Evolutionary conservation across 2,797 vertebrate species (phyloP), one percentile per base, ranked within the genome.

Genomic region (Falco novaeseelandiae): DNA sequence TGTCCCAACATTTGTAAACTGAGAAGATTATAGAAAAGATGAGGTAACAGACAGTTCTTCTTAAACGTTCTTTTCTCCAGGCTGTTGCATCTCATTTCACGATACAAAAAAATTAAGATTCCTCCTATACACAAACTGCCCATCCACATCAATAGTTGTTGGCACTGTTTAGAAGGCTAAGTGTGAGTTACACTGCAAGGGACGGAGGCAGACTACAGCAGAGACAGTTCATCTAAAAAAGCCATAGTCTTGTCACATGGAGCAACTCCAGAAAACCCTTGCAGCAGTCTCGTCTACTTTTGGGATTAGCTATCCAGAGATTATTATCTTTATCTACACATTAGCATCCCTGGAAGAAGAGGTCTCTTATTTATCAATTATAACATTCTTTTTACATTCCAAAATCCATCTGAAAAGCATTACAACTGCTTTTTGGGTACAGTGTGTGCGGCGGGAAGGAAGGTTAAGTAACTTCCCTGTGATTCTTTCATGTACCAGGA

Each of bases 141-240:
- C 51, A 10, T 22, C 29, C 46, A 16, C 6, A 10, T 3, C 70
- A 16, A 0, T 71, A 59, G 71, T 2, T 52, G 67, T 6, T 42
- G 78, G 71, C 34, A 30, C 40, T 7, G 12, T 46, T 4, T 2
- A 23, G 67, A 5, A 8, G 30, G 1, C 21, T 10, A 3, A 8
- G 0, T 2, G 4, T 2, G 51, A 42, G 65, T 40, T 38, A 17
- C 5, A 2, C 25, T 4, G 26, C 1, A 4, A 15, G 70, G 26
- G 4, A 5, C 21, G 7, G 38, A 17, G 61, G 32, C 13, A 1
- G 48, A 9, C 0, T 0, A 8, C 3, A 48, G 55, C 82, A 51
- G 63, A 13, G 55, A 21, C 0, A 0, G 73, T 70, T 76, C 74
- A 38, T 2, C 36, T 40, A 10, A 23, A 59, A 62, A 61, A 76